phyloP scores from a whole-genome alignment of 1,140 invertebrate species.

The Megathymus violae region DNA sequence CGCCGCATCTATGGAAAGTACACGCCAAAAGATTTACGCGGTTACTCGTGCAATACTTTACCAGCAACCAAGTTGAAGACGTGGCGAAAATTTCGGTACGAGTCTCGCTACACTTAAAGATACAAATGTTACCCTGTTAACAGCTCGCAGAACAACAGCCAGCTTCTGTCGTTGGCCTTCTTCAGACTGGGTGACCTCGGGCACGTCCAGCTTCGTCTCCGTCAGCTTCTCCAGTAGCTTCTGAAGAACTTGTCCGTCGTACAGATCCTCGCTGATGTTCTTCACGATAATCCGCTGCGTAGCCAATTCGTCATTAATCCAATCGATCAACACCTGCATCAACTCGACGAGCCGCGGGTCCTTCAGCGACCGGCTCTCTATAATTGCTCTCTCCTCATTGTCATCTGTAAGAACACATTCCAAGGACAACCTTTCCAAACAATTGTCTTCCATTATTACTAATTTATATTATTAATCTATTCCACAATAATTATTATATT shows the following conservation, averaged over 20 bases:
- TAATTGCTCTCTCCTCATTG: constrained; percentile 98
- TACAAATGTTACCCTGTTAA: constrained; percentile 91
- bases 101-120: too few relatives aligned
- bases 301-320: constrained; percentile 99
- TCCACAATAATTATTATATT: too few relatives aligned
- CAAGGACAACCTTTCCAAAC: neutral
- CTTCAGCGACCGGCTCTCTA: constrained; percentile 93
- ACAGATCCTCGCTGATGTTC: constrained; percentile 98
- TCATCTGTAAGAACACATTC: constrained; percentile 87
- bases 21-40: too few relatives aligned
- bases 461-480: too few relatives aligned
- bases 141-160: constrained; percentile 92
- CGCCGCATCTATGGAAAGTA: too few relatives aligned
- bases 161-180: constrained; percentile 98
- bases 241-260: constrained; percentile 99
- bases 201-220: constrained; percentile 95
- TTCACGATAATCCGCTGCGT: constrained; percentile 98
- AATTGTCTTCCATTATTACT: neutral
- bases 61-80: too few relatives aligned
- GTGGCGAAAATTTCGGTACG: too few relatives aligned
- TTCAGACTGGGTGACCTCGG: constrained; percentile 99
- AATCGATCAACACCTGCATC: constrained; percentile 95
- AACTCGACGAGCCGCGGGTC: constrained; percentile 95
- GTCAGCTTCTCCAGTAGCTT: constrained; percentile 98
- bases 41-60: too few relatives aligned